These are phyloP conservation scores for Onthophagus sagittarius DNA, from an alignment of 2,888 invertebrate genomes.

Conservation along the genomic window DNA sequence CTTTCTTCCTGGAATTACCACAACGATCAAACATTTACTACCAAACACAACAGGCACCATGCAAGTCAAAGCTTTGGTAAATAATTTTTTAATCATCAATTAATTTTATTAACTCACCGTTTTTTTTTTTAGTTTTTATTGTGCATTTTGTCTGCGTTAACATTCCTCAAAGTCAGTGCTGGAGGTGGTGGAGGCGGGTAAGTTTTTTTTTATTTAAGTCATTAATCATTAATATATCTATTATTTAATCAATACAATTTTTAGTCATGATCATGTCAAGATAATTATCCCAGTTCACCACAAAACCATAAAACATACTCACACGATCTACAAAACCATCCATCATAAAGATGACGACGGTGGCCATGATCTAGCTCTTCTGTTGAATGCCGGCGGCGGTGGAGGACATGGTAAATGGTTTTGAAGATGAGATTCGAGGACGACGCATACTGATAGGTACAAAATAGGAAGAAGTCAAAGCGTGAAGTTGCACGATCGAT, in stretches of 20 bases:
- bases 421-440: not conserved
- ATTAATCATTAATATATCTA: not conserved
- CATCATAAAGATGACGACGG: constrained; percentile 36
- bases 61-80: constrained; percentile 28
- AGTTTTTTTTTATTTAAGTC: constrained; percentile 15
- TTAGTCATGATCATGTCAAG: constrained; percentile 51
- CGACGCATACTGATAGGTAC: constrained; percentile 7
- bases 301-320: constrained; percentile 67
- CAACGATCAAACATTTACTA: not conserved
- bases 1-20: not conserved
- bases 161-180: constrained; percentile 30
- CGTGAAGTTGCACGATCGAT: not conserved
- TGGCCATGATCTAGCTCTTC: constrained; percentile 1
- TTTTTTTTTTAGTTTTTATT: constrained; percentile 29
- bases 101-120: constrained; percentile 5
- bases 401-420: constrained; percentile 7
- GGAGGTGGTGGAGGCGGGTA: constrained; percentile 32
- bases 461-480: constrained; percentile 5
- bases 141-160: constrained; percentile 27
- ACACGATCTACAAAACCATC: constrained; percentile 67
- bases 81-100: not conserved
- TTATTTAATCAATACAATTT: constrained; percentile 33
- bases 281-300: constrained; percentile 57
- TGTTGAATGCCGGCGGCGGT: not conserved
- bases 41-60: constrained; percentile 17